A percentile compares a stretch with the other conserved stretches of the same genome.
phyloP scores from a whole-genome alignment of 2,797 vertebrate species.

The Rhinophrynus dorsalis region DNA sequence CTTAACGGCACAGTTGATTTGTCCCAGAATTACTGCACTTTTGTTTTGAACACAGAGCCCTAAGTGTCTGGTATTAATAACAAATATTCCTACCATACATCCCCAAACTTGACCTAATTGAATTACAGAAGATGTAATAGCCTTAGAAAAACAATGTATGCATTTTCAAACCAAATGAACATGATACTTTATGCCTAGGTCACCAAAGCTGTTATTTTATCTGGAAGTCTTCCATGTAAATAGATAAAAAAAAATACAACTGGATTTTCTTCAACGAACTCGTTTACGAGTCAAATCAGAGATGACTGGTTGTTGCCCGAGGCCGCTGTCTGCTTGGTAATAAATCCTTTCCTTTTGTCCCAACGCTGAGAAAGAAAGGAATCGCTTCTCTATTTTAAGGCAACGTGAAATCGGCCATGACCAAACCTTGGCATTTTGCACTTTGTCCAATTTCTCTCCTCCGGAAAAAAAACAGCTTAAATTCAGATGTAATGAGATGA shows the following conservation, averaged over 20 bases:
- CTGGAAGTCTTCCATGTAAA: constrained; percentile 76
- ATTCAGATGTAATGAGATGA: constrained; percentile 4
- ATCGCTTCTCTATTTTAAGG: constrained; percentile 61
- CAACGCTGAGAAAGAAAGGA: constrained; percentile 60
- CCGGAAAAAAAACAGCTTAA: neutral
- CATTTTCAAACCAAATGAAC: constrained; percentile 81
- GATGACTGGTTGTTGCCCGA: constrained; percentile 68
- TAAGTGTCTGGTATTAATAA: constrained; percentile 80
- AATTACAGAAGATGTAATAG: constrained; percentile 81
- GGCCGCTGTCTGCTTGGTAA: constrained; percentile 67
- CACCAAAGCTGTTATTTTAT: constrained; percentile 74
- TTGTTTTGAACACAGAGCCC: neutral
- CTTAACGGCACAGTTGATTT: no score
- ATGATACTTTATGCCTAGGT: constrained; percentile 74
- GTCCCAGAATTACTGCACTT: no score
- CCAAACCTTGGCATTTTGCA: constrained; percentile 49
- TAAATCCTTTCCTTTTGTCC: constrained; percentile 73
- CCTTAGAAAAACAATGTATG: constrained; percentile 79
- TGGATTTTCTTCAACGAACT: constrained; percentile 65
- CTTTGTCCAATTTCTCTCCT: constrained; percentile 28
- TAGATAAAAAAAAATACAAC: constrained; percentile 76
- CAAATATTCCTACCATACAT: constrained; percentile 76
- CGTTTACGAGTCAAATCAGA: constrained; percentile 63
- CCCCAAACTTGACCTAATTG: constrained; percentile 77
- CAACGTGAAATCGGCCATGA: constrained; percentile 64